Evolutionary conservation across 2,888 invertebrate species (phyloP).

Genomic region (Clistopyga incitator): DNA sequence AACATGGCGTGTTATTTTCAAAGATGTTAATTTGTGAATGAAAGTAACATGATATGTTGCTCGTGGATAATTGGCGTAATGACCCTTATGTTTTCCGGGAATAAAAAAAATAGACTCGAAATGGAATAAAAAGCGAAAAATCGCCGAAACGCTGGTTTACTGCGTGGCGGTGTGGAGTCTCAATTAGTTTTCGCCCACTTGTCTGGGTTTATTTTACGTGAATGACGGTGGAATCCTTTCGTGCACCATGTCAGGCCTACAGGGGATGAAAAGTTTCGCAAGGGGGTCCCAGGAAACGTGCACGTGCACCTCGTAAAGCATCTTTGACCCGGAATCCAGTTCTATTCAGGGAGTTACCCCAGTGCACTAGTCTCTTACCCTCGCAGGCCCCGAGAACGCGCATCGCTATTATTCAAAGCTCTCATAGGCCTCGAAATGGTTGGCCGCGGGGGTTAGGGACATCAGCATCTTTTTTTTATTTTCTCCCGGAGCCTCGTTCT

Average conservation of each 20-base stretch:
- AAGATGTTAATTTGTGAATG: too few species aligned
- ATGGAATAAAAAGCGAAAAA: conserved; percentile 23
- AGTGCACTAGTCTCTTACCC: conserved; percentile 40
- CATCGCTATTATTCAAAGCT: conserved; percentile 68
- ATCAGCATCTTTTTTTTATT: conserved; percentile 54
- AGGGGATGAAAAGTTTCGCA: conserved; percentile 18
- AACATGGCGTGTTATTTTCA: too few species aligned
- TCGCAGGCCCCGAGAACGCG: conserved; percentile 49
- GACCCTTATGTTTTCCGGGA: too few species aligned
- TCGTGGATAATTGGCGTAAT: too few species aligned
- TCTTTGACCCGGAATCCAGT: conserved; percentile 69
- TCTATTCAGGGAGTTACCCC: conserved; percentile 66
- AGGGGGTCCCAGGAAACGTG: conserved; percentile 47
- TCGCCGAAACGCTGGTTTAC: conserved; percentile 22
- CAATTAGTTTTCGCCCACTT: conserved; percentile 41
- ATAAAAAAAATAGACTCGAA: neutral
- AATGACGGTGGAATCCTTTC: conserved; percentile 50
- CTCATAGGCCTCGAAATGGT: conserved; percentile 53
- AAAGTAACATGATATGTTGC: too few species aligned
- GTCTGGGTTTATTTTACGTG: conserved; percentile 41
- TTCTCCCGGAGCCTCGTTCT: neutral
- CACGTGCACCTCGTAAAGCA: conserved; percentile 63
- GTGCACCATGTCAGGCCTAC: neutral
- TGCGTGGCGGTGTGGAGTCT: conserved; percentile 24
- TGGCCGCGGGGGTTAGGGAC: conserved; percentile 1